These are phyloP conservation scores for Athene cunicularia DNA, from an alignment of 2,113 vertebrate species.

Conservation along the genomic window DNA sequence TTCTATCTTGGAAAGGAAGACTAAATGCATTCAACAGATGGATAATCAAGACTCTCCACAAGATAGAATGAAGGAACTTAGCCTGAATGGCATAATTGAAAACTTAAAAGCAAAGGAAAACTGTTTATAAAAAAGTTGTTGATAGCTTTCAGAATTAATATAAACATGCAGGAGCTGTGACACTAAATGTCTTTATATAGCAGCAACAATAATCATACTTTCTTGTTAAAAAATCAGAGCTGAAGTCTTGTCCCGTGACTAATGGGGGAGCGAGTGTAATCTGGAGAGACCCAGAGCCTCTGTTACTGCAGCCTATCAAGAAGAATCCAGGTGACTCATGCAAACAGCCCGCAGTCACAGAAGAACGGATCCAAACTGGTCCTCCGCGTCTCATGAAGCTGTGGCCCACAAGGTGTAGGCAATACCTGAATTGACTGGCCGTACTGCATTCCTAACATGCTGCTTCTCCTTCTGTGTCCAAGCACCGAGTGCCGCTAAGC, in stretches of 20 bases:
- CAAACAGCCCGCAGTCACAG: slow-evolving; percentile 3
- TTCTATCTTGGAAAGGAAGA: not conserved
- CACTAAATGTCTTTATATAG: not conserved
- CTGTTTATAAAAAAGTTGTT: not conserved
- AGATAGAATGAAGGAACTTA: not conserved
- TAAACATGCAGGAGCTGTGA: not conserved
- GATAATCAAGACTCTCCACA: not conserved
- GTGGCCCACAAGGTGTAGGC: not conserved
- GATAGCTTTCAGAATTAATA: not conserved
- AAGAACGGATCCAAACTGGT: slow-evolving; percentile 22
- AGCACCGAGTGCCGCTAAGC: not conserved
- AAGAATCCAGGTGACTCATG: slow-evolving; percentile 23
- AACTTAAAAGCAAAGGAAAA: not conserved
- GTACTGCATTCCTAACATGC: slow-evolving; percentile 16
- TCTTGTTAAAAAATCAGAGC: not conserved
- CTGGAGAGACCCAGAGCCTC: not conserved
- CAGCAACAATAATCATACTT: not conserved
- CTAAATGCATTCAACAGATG: not conserved
- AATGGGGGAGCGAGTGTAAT: not conserved
- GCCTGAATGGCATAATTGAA: not conserved
- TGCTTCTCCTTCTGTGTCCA: not conserved
- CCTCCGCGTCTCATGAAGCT: not conserved
- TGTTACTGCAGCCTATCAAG: not conserved
- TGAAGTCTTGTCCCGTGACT: slow-evolving; percentile 3
- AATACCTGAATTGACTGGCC: not conserved